phyloP scores from a whole-genome alignment of 2,113 vertebrate species.

The Pseudopipra pipra region DNA sequence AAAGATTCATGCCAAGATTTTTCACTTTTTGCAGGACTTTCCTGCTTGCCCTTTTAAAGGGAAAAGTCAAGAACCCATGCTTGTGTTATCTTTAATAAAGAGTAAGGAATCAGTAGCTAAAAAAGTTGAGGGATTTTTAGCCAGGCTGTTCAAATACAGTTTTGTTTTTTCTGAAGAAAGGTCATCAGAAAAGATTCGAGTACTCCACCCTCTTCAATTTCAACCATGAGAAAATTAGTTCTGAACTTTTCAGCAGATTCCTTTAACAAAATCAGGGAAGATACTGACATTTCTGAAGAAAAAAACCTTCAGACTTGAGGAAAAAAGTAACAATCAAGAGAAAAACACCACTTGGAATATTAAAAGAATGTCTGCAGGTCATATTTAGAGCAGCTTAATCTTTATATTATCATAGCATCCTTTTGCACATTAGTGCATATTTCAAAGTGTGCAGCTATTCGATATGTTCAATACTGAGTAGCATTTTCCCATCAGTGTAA shows the following conservation, averaged over 20 bases:
- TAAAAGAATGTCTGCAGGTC: not conserved
- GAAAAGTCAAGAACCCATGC: not conserved
- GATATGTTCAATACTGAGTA: not conserved
- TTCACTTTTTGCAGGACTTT: not conserved
- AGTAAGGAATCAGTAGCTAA: not conserved
- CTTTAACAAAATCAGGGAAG: not conserved
- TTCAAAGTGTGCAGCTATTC: not conserved
- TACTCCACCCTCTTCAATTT: not conserved
- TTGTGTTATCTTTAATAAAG: not conserved
- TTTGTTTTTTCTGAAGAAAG: not conserved
- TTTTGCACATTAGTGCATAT: not conserved
- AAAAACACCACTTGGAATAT: not conserved
- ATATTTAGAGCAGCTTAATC: not conserved
- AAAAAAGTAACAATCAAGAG: not conserved
- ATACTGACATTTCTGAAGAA: not conserved
- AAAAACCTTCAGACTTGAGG: not conserved
- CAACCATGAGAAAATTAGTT: not conserved
- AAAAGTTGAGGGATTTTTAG: not conserved
- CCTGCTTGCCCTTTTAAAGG: not conserved
- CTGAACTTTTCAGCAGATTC: not conserved
- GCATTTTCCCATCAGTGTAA: not conserved
- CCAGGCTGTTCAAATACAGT: not conserved
- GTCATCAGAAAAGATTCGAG: not conserved
- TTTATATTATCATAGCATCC: not conserved
- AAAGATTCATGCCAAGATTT: not conserved